Percentiles rank a stretch among this genome's conserved stretches.
Conservation (phyloP, 2,888 invertebrate genomes). For the Macaria notata region DNA sequence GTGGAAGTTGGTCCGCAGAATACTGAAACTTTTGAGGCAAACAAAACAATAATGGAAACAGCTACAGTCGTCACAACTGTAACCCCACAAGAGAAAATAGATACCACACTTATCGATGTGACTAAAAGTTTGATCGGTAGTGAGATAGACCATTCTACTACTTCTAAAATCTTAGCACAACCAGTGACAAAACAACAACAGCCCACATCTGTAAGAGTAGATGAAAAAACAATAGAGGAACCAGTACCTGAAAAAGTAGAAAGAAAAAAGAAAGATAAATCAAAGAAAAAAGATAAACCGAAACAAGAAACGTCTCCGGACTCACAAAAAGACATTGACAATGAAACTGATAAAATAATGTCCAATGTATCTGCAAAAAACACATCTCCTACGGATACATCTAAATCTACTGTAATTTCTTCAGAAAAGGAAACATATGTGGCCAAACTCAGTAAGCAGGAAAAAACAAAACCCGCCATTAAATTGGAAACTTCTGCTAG, state of each 20-base stretch:
- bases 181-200: slow-evolving; percentile 13
- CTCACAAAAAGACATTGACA: background rate
- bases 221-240: background rate
- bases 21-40: background rate
- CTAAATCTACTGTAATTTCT: background rate
- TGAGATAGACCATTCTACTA: slow-evolving; percentile 46
- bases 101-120: slow-evolving; percentile 36
- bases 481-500: background rate
- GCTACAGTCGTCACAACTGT: background rate
- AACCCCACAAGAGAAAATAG: slow-evolving; percentile 22
- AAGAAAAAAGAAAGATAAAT: background rate
- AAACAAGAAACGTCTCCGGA: background rate
- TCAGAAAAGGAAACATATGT: slow-evolving; percentile 1
- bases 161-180: slow-evolving; percentile 31
- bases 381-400: background rate
- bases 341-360: background rate
- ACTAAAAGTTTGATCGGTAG: slow-evolving; percentile 46
- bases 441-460: background rate
- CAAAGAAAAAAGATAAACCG: background rate
- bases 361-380: background rate
- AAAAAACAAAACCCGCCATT: background rate
- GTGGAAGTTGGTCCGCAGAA: slow-evolving; percentile 1
- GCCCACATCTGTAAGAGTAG: slow-evolving; percentile 1
- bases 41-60: background rate
- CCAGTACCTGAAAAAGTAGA: background rate